Conservation (phyloP, 2,888 invertebrate species). For the Polia nebulosa region DNA sequence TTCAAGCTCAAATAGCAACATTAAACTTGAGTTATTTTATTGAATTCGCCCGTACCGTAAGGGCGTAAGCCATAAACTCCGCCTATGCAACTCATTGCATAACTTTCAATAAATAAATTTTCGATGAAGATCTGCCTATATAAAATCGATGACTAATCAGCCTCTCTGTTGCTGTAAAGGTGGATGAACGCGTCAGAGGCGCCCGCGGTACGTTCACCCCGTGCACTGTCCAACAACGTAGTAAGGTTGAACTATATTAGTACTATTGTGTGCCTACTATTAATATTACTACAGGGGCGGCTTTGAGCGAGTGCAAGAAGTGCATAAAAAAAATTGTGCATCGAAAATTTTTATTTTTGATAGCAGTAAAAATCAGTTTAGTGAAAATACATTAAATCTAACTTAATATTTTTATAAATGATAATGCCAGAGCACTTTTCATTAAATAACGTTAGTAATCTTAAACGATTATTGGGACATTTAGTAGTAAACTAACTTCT, state of each 20-base stretch:
- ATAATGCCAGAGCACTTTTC: not conserved
- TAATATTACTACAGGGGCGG: conserved; percentile 53
- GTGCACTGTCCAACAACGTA: conserved; percentile 56
- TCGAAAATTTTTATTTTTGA: not conserved
- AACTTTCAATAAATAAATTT: conserved; percentile 18
- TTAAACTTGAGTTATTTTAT: too few relatives aligned
- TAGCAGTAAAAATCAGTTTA: too few relatives aligned
- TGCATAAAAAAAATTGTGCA: conserved; percentile 1
- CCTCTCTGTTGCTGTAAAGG: conserved; percentile 63
- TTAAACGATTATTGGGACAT: not conserved
- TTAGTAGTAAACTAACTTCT: not conserved
- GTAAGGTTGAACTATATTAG: conserved; percentile 74
- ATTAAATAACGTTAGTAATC: not conserved
- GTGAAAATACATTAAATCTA: too few relatives aligned
- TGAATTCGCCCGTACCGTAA: not conserved
- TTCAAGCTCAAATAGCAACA: too few relatives aligned
- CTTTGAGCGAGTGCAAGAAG: conserved; percentile 22
- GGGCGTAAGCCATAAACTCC: not conserved
- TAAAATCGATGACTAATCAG: conserved; percentile 73
- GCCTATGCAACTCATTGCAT: conserved; percentile 11
- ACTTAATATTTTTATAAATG: not conserved
- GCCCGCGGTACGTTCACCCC: conserved; percentile 74
- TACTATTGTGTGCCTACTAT: conserved; percentile 65
- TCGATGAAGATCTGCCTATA: conserved; percentile 63
- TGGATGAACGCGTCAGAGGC: conserved; percentile 67